Evolutionary conservation across 2,888 invertebrate species (phyloP), one percentile per base, ranked within the genome.

Genomic region (Biston betularia): DNA sequence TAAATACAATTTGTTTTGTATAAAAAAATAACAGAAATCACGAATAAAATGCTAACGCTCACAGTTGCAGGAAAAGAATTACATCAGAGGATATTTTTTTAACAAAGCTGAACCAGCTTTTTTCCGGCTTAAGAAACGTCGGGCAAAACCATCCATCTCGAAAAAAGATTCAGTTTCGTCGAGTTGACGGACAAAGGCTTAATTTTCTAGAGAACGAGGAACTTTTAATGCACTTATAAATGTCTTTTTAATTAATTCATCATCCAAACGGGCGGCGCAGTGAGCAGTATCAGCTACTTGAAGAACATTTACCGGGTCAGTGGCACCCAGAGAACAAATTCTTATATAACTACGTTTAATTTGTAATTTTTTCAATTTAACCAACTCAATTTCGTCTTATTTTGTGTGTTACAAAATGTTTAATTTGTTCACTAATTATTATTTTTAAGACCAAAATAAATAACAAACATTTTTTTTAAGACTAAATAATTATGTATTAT

Each of bases 181-280:
- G 53, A 62, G 53, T 59, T 63, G 67, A 67, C 55, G 59, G 59
- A 55, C 63, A 50, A 59, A 62, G 67, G 55, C 59, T 63, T 67
- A 63, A 67, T 58, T 67, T 55, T 53, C 38, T 58, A 68, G 64
- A 61, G 58, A 61, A 56, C 56, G 55, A 42, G 44, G 38, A 67
- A 67, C 54, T 67, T 67, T 67, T 67, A 63, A 67, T 67, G 67
- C 67, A 67, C 63, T 67, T 67, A 62, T 68, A 65, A 68, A 68
- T 68, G 68, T 65, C 68, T 62, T 68, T 65, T 58, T 58, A 70
- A 70, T 68, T 65, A 70, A 65, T 70, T 68, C 65, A 63, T 70
- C 65, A 63, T 49, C 33, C 65, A 38, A 48, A 34, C 44, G 53
- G 42, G 40, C 44, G 53, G 45, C 45, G 58, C 57, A 68, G 65